These are phyloP conservation scores for Nemopilema nomurai DNA, from an alignment of 30 jellyfish, hydroid and myxozoan species.

Conservation along the genomic window DNA sequence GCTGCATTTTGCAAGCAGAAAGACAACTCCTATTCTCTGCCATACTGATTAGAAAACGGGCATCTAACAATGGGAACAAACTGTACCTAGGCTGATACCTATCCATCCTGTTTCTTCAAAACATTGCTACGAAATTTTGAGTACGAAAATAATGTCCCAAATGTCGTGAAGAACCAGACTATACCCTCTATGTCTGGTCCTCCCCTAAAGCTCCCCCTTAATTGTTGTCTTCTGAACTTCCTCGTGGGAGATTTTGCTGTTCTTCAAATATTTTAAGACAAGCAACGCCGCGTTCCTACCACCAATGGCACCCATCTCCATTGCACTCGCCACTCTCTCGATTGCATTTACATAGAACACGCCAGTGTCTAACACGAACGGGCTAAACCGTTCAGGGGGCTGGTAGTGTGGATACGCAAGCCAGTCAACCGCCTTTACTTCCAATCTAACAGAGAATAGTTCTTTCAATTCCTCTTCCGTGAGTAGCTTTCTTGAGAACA, in stretches of 20 bases:
- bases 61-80: no score
- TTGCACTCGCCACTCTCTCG: conserved; percentile 92
- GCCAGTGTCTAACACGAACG: conserved; percentile 81
- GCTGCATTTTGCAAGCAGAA: no score
- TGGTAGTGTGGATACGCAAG: conserved; percentile 84
- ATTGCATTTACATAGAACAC: conserved; percentile 92
- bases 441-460: conserved; percentile 21
- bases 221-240: background rate
- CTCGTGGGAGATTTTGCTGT: background rate
- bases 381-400: conserved; percentile 77
- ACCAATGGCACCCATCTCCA: conserved; percentile 93
- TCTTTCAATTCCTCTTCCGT: conserved; percentile 54
- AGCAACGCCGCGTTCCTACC: conserved; percentile 92
- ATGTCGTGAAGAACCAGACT: no score
- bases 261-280: conserved; percentile 41
- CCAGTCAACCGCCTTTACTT: conserved; percentile 61
- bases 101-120: no score
- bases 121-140: no score
- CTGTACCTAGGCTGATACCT: no score
- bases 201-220: conserved; percentile 18
- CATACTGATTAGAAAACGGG: no score
- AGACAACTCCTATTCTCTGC: no score
- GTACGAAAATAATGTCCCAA: no score
- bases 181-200: no score
- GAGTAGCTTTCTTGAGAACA: conserved; percentile 67